Percentiles rank a stretch among this genome's conserved stretches.
These are phyloP conservation scores for Brachionus paranguensis DNA, from an alignment of 1,140 invertebrate species.

Conservation along the genomic window DNA sequence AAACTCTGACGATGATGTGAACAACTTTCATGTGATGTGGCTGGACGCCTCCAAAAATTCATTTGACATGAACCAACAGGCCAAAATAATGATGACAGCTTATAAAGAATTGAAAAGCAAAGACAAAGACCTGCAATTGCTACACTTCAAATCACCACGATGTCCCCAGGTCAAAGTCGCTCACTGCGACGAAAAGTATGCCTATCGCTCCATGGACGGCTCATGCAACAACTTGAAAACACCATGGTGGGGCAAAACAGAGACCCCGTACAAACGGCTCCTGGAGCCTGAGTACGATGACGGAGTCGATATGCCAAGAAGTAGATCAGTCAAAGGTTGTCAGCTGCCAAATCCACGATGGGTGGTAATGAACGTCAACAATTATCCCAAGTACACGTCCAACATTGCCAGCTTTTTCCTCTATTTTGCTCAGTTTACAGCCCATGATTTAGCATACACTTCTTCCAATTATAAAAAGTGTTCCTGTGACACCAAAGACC, in stretches of 20 bases:
- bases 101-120: neutral
- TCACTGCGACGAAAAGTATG: neutral
- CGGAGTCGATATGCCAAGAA: neutral
- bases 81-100: neutral
- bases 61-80: neutral
- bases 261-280: conserved; percentile 70
- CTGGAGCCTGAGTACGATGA: conserved; percentile 70
- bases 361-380: neutral
- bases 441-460: neutral
- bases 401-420: neutral
- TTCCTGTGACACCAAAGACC: neutral
- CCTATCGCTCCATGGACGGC: conserved; percentile 68
- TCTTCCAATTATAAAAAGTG: neutral
- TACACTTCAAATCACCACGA: neutral
- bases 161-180: neutral
- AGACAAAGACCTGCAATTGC: neutral
- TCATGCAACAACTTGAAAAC: conserved; percentile 80
- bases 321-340: conserved; percentile 49
- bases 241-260: conserved; percentile 66
- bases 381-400: neutral
- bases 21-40: neutral
- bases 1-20: neutral
- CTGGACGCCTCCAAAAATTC: neutral
- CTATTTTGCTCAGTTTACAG: conserved; percentile 2
- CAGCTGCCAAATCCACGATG: neutral